A percentile compares a stretch with the other conserved stretches of the same genome.
phyloP scores from a whole-genome alignment of 1,140 invertebrate species.

The Trachymyrmex septentrionalis region DNA sequence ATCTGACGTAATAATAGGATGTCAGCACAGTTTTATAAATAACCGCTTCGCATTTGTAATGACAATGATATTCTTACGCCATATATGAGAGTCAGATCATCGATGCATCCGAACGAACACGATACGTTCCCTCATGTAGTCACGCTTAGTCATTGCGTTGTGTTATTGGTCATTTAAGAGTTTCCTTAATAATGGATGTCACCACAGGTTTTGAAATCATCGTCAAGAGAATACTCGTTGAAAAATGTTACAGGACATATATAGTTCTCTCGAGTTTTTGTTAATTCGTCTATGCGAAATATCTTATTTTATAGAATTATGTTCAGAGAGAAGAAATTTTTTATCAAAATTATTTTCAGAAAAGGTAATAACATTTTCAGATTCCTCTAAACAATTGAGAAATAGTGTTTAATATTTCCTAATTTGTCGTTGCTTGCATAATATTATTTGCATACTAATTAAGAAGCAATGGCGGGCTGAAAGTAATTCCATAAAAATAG shows the following conservation, averaged over 20 bases:
- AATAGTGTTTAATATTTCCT: not conserved
- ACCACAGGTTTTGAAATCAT: slow-evolving; percentile 1
- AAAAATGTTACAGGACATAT: not conserved
- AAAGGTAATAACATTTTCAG: not conserved
- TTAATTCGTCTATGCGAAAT: not conserved
- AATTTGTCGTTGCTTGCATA: not conserved
- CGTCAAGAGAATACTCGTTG: not conserved
- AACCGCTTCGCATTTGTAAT: slow-evolving; percentile 25
- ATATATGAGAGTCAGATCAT: slow-evolving; percentile 29
- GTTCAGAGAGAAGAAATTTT: not conserved
- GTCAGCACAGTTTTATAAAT: slow-evolving; percentile 32
- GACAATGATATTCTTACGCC: slow-evolving; percentile 33
- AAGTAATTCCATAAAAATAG: not conserved
- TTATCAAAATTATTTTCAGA: not conserved
- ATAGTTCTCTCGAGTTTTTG: not conserved
- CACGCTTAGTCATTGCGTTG: slow-evolving; percentile 47
- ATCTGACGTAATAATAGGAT: slow-evolving; percentile 37
- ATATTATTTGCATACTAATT: not conserved
- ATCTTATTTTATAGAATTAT: not conserved
- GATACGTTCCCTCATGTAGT: slow-evolving; percentile 20
- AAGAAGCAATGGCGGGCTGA: not conserved
- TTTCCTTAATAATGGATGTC: slow-evolving; percentile 11
- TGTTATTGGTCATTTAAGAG: slow-evolving; percentile 8
- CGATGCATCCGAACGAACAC: slow-evolving; percentile 32
- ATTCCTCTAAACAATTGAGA: not conserved